Evolutionary conservation across 2,888 invertebrate genomes (phyloP).

Genomic region (Stictocephala bisonia): DNA sequence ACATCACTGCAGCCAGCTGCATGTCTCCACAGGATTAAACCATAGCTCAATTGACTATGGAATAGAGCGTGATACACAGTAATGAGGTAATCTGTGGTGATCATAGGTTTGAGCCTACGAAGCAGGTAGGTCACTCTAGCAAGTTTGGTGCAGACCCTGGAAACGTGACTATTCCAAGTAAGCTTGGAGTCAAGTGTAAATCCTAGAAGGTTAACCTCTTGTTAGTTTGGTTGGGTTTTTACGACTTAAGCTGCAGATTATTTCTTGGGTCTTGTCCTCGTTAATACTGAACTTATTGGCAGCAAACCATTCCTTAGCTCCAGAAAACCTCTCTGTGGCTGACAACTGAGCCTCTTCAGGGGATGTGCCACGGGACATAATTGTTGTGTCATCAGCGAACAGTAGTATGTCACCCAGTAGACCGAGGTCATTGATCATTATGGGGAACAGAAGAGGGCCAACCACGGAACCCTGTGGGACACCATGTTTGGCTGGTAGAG

Average conservation of each 20-base stretch:
- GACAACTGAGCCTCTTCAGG: not conserved
- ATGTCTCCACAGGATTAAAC: too few relatives aligned
- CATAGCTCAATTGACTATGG: not conserved
- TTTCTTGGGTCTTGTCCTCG: not conserved
- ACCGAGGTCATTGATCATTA: constrained; percentile 13
- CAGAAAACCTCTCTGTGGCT: not conserved
- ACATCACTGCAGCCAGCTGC: too few relatives aligned
- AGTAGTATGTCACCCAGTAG: not conserved
- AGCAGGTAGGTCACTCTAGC: not conserved
- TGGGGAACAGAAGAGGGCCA: constrained; percentile 14
- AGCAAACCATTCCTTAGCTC: not conserved
- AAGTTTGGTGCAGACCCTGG: not conserved
- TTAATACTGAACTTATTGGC: not conserved
- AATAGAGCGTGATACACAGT: not conserved
- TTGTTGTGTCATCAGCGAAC: constrained; percentile 25
- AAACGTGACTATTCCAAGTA: not conserved
- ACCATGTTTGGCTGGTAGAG: not conserved
- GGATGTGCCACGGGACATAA: not conserved
- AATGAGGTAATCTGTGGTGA: not conserved
- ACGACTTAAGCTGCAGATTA: not conserved
- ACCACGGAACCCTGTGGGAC: constrained; percentile 28
- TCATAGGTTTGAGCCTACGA: not conserved
- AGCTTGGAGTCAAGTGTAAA: not conserved
- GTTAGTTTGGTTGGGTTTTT: too few relatives aligned
- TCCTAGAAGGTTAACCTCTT: not conserved